Base-by-base conservation (phyloP, 1,140 invertebrate species). In the Adelges cooleyi region DNA sequence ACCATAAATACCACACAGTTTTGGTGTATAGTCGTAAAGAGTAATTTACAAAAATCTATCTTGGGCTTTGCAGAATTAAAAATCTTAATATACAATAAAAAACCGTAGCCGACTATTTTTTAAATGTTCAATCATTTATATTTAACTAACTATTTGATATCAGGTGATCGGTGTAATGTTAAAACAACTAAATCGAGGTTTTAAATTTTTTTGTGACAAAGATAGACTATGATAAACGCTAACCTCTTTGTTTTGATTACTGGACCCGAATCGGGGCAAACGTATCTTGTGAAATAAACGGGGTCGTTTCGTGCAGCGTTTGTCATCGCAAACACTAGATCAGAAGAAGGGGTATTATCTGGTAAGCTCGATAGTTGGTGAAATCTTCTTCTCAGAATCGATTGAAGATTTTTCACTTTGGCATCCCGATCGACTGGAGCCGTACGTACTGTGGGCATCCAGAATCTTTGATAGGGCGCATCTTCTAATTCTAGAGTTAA, bases 361-460 rank as follows among this genome's bases (percentile, higher is more conserved):
- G 56, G 56, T 46, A 62, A 42, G 6, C 46, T 62, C 20, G 56
- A 62, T 33, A 62, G 17, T 62, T 62, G 56, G n/a, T 62, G 56
- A 48, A 62, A 62, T 42, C 27, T 62, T 62, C 56, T 40, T 10
- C 56, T 36, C 11, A 62, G 56, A 29, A 62, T 18, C 33, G 56
- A 48, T 48, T 25, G 25, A 3, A 62, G 27, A 20, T 62, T 62
- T 9, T 62, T 48, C 6, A 62, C 10, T 62, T 62, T 62, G 18
- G 56, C 27, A 62, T 62, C 56, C 29, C 56, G 42, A 33, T 62
- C 56, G 4, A 13, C 20, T 27, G 25, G 11, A 20, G 42, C 56
- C 20, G 20, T 62, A 15, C n/a, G 56, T 29, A 46, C 56, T 4
- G 42, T n/a, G 46, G 56, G 56, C 44, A 62, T 46, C 56, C 56